A percentile compares a stretch with the other conserved stretches of the same genome.
These are phyloP conservation scores for Lasioglossum leucozonium DNA, from an alignment of 2,888 invertebrate species.

Conservation along the genomic window DNA sequence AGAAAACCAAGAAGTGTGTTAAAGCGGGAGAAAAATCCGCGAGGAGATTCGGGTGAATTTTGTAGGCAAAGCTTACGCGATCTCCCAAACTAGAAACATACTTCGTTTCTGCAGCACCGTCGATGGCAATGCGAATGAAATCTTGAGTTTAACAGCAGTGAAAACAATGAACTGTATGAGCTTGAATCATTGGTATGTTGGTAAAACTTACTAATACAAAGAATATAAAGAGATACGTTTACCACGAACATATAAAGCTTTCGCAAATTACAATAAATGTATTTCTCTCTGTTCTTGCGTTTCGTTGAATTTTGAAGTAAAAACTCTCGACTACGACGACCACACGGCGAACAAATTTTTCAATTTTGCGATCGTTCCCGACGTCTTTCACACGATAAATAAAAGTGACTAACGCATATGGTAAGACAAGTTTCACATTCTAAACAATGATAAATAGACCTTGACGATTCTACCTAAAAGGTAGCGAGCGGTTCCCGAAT, in stretches of 20 bases:
- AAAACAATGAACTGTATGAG: constrained; percentile 11
- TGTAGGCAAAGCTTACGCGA: neutral
- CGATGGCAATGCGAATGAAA: constrained; percentile 13
- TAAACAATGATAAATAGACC: neutral
- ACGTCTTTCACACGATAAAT: neutral
- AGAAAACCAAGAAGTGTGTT: neutral
- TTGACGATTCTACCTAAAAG: neutral
- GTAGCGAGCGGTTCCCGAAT: neutral
- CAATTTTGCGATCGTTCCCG: constrained; percentile 26
- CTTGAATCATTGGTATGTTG: constrained; percentile 24
- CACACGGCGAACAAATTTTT: neutral
- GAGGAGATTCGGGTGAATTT: neutral
- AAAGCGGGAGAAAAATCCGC: neutral
- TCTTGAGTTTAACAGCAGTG: constrained; percentile 23
- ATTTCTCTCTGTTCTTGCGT: neutral
- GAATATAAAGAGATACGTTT: neutral
- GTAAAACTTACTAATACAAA: constrained; percentile 17
- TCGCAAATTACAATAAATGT: neutral
- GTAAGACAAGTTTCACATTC: neutral
- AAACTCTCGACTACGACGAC: neutral
- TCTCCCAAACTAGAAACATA: neutral
- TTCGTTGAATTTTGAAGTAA: constrained; percentile 10
- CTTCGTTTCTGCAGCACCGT: constrained; percentile 37
- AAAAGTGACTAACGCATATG: neutral
- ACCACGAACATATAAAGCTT: neutral